Evolutionary conservation across 2,797 vertebrate genomes (phyloP), one percentile per base, ranked within the genome.

Genomic region (Arrhamphus sclerolepis): DNA sequence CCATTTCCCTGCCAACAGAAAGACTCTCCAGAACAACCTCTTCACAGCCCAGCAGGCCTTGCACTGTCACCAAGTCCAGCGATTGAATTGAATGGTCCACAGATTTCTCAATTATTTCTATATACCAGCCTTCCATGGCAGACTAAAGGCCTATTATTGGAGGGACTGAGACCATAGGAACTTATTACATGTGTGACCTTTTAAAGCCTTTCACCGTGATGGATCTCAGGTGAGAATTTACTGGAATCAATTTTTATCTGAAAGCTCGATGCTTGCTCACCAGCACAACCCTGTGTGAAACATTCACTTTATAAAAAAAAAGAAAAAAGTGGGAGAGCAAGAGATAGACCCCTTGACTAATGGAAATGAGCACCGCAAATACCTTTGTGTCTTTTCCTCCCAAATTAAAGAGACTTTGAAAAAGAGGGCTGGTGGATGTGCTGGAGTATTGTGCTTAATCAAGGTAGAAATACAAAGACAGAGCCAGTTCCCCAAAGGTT

Each of bases 81-180:
- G 78, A 91, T 92, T 91, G 88, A 93, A 93, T 91, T 92, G 91
- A 92, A 93, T 93, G 92, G 92, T 94, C 92, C 91, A 90, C 84
- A 91, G 93, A 93, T 94, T 93, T 93, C 92, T 93, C 92, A 92
- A 94, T 94, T 94, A 94, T 94, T 94, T 93, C 89, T 92, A 89
- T 91, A 92, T 91, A 92, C 88, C 92, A 91, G 89, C 88, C 89
- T 88, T 91, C 90, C 89, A 89, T 87, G 87, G 91, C 89, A 90
- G 92, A 92, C 92, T 92, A 93, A 92, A 93, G 91, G 90, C 89
- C 92, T 90, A 92, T 93, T 92, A 94, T 93, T 92, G 88, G 89
- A 91, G 85, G 84, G 91, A 91, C 91, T 90, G 90, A 92, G 91
- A 93, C 92, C 91, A 91, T 90, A 90, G 91, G 92, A 94, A 93